Evolutionary conservation across 2,797 vertebrate genomes (phyloP).

Genomic region (Pseudochirops corinnae): DNA sequence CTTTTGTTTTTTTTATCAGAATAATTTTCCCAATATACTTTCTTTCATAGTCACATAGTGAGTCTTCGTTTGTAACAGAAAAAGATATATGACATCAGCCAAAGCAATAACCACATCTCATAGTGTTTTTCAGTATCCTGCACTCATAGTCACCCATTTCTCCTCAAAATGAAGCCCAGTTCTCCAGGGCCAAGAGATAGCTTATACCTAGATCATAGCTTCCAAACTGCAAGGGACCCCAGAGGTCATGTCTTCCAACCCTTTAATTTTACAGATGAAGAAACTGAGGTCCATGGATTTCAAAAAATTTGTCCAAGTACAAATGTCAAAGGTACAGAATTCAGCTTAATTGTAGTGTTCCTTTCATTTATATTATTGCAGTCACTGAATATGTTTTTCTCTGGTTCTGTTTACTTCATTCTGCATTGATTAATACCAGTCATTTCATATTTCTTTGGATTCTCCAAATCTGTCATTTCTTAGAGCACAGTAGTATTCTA

Average conservation of each 20-base stretch:
- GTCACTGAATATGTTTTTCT: not conserved
- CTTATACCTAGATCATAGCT: not conserved
- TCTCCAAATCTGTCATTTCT: not conserved
- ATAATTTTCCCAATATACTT: not conserved
- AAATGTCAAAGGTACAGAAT: not conserved
- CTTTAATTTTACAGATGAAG: not conserved
- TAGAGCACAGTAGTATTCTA: not conserved
- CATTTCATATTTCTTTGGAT: not conserved
- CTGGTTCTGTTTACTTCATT: not conserved
- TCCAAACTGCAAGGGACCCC: not conserved
- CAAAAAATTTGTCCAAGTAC: not conserved
- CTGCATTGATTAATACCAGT: not conserved
- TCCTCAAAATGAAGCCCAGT: not conserved
- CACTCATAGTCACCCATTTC: not conserved
- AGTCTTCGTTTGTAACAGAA: not conserved
- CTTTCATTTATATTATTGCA: not conserved
- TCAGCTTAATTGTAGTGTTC: not conserved
- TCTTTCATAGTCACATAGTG: not conserved
- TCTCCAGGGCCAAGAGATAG: not conserved
- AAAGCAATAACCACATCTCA: not conserved
- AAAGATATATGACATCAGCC: not conserved
- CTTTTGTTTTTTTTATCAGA: not conserved
- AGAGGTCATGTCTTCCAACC: not conserved
- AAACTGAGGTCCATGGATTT: not conserved
- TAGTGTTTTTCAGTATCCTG: not conserved